phyloP scores from a whole-genome alignment of 1,140 invertebrate genomes.

The Stegodyphus mimosarum region DNA sequence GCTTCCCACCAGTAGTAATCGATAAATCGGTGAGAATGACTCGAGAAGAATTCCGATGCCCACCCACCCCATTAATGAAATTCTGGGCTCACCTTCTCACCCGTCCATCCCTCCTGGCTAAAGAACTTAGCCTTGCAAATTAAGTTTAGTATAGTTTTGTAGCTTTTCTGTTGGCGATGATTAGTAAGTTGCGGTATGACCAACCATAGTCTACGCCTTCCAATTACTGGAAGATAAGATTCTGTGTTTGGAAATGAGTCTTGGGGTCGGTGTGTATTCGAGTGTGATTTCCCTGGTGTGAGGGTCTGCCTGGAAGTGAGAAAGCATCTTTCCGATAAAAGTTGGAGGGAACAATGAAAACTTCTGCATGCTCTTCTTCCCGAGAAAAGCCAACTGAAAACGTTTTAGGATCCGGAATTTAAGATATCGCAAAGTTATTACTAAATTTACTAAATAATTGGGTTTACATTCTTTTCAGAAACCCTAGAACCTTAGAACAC shows the following conservation, averaged over 20 bases:
- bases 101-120: background rate
- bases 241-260: constrained; percentile 14
- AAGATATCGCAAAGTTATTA: too few relatives aligned
- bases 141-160: constrained; percentile 44
- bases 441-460: too few relatives aligned
- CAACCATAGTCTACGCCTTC: background rate
- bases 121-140: constrained; percentile 44
- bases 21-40: background rate
- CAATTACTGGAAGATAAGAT: constrained; percentile 27
- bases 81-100: background rate
- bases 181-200: constrained; percentile 16
- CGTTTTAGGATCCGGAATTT: too few relatives aligned
- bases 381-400: too few relatives aligned
- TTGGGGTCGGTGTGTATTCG: background rate
- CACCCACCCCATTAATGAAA: constrained; percentile 19
- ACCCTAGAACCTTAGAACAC: too few relatives aligned
- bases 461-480: too few relatives aligned
- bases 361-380: constrained; percentile 7
- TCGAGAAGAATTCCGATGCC: too few relatives aligned
- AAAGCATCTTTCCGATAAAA: background rate
- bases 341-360: constrained; percentile 29
- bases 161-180: constrained; percentile 6
- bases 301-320: background rate
- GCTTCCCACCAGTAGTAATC: background rate
- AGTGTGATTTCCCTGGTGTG: constrained; percentile 41